Conservation (phyloP, 1,140 invertebrate genomes). For the Phortica variegata region DNA sequence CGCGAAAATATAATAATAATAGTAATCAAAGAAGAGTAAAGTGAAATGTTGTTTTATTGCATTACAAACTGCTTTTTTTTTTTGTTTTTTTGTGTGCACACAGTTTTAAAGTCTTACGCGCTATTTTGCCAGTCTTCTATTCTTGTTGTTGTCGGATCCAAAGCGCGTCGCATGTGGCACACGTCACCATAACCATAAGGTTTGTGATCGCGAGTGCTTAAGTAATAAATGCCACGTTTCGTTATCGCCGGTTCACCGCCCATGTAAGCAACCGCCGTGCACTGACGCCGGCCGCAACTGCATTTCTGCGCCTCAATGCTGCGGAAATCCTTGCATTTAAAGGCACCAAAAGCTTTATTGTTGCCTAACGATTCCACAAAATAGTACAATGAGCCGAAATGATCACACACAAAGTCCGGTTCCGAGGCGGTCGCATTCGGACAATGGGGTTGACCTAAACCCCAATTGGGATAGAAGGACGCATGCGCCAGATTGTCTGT, state of each 20-base stretch:
- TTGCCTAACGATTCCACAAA: slow-evolving; percentile 44
- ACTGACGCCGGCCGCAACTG: slow-evolving; percentile 2
- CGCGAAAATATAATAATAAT: too few species aligned
- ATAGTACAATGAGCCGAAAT: slow-evolving; percentile 48
- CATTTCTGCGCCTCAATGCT: slow-evolving; percentile 13
- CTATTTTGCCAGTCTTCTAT: too few species aligned
- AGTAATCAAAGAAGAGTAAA: too few species aligned
- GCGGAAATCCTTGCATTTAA: slow-evolving; percentile 11
- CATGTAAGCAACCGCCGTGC: slow-evolving; percentile 11
- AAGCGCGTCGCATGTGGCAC: slow-evolving; percentile 9
- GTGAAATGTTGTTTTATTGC: too few species aligned
- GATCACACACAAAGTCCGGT: slow-evolving; percentile 42
- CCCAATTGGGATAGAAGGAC: slow-evolving; percentile 62
- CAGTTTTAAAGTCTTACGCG: too few species aligned
- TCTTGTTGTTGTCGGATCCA: slow-evolving; percentile 6
- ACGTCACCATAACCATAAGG: slow-evolving; percentile 18
- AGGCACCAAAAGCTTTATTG: slow-evolving; percentile 12
- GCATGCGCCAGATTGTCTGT: slow-evolving; percentile 59
- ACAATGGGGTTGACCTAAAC: slow-evolving; percentile 59
- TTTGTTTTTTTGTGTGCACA: too few species aligned
- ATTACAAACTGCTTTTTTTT: too few species aligned
- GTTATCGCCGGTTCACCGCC: slow-evolving; percentile 24
- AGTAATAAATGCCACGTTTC: slow-evolving; percentile 21
- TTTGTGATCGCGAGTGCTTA: slow-evolving; percentile 11
- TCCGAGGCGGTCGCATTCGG: slow-evolving; percentile 17